A percentile compares a stretch with the other conserved stretches of the same genome.
Evolutionary conservation across 2,113 vertebrate genomes (phyloP).

Genomic region (Chaetura pelagica): DNA sequence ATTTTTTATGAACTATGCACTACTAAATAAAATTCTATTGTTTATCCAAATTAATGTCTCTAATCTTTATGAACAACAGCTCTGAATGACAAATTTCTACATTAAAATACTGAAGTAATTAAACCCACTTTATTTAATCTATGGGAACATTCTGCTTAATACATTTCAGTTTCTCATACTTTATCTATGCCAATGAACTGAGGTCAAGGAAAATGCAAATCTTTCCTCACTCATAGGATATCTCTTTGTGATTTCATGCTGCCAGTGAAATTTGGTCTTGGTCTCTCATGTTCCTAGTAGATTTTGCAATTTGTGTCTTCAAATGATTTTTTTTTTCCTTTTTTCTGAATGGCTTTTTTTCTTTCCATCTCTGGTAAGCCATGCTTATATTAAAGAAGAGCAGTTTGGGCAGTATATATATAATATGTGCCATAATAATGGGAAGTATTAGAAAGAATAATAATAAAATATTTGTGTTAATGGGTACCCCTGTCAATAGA

Average conservation of each 20-base stretch:
- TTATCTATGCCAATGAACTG: neutral
- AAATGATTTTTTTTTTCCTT: neutral
- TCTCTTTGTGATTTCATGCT: neutral
- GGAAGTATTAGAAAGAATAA: neutral
- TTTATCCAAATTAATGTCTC: neutral
- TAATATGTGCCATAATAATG: neutral
- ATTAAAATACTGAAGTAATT: constrained; percentile 2
- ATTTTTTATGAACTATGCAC: neutral
- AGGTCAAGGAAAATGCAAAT: constrained; percentile 16
- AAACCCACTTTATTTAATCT: neutral
- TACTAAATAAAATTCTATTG: neutral
- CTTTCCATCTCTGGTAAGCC: neutral
- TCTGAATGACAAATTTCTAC: neutral
- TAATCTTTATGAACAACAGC: neutral
- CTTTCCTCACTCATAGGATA: neutral
- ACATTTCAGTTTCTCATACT: neutral
- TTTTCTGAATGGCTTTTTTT: neutral
- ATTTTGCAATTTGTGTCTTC: neutral
- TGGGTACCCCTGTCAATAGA: accelerated
- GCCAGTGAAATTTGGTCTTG: neutral
- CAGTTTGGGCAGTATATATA: neutral
- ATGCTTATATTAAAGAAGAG: neutral
- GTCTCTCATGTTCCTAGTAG: neutral
- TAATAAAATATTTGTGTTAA: neutral
- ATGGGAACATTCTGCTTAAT: neutral